These are phyloP conservation scores for Genyomyrus donnyi DNA, from an alignment of 2,113 vertebrate species.

Conservation along the genomic window DNA sequence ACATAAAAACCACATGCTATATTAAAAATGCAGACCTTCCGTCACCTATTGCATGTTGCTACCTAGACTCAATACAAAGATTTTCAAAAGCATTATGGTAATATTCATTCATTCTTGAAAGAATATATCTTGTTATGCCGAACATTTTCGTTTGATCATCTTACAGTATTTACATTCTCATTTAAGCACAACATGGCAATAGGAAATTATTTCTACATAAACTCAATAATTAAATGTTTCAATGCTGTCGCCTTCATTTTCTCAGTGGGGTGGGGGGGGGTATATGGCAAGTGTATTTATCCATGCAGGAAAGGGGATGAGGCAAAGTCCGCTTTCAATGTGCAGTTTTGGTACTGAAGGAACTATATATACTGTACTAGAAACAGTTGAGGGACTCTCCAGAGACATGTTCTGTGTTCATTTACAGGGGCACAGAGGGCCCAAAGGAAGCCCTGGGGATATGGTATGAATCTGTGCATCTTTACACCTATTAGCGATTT, in stretches of 20 bases:
- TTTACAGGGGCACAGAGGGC: slow-evolving; percentile 76
- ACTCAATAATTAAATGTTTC: not conserved
- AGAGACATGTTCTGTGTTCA: not conserved
- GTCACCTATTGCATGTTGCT: not conserved
- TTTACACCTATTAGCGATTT: not conserved
- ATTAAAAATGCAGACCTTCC: not conserved
- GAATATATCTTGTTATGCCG: not conserved
- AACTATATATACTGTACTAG: too few relatives aligned
- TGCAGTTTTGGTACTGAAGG: not conserved
- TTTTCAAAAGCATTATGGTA: not conserved
- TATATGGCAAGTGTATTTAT: not conserved
- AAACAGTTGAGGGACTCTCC: not conserved
- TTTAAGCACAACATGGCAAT: not conserved
- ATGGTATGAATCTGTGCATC: slow-evolving; percentile 67
- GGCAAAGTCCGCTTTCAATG: not conserved
- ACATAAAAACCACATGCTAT: not conserved
- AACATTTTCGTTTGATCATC: not conserved
- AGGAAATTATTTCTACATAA: not conserved
- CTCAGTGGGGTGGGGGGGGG: not conserved
- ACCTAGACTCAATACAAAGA: not conserved
- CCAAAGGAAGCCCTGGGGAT: slow-evolving; percentile 80
- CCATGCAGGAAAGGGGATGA: not conserved
- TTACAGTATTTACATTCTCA: slow-evolving; percentile 2
- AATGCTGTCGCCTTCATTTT: slow-evolving; percentile 1
- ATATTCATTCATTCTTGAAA: not conserved